A percentile compares a stretch with the other conserved stretches of the same genome.
These are phyloP conservation scores for Erythrocercus mccallii DNA, from an alignment of 2,113 vertebrate species.

Conservation along the genomic window DNA sequence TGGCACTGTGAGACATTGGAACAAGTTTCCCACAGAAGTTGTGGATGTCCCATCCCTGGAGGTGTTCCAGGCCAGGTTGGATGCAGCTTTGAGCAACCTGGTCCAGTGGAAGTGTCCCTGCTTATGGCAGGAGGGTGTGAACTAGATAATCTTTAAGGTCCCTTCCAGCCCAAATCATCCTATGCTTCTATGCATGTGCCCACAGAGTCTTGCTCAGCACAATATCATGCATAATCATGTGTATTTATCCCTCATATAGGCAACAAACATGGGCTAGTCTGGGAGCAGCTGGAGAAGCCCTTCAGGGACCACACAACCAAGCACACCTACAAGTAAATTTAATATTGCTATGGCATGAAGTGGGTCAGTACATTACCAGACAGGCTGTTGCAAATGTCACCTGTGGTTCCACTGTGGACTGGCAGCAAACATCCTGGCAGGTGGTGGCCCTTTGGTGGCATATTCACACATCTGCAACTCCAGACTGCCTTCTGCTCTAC, in stretches of 20 bases:
- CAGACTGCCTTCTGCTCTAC: neutral
- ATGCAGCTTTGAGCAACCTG: neutral
- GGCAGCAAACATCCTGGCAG: neutral
- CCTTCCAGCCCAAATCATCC: neutral
- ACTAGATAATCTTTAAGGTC: neutral
- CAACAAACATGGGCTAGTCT: neutral
- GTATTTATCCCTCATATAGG: neutral
- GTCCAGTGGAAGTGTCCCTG: neutral
- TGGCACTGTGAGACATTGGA: neutral
- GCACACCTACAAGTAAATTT: neutral
- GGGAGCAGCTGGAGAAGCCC: neutral
- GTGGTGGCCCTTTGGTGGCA: neutral
- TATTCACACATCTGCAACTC: neutral
- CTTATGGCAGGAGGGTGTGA: neutral
- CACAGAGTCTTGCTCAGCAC: neutral
- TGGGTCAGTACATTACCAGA: neutral
- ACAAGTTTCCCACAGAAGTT: neutral
- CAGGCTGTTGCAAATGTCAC: neutral
- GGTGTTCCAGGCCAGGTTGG: neutral
- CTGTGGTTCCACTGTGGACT: neutral
- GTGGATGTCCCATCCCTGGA: neutral
- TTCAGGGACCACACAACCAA: neutral
- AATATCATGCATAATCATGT: neutral
- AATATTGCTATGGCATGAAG: neutral
- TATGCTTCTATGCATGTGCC: neutral